Conservation (phyloP, 2,113 vertebrate species). For the Athene cunicularia region DNA sequence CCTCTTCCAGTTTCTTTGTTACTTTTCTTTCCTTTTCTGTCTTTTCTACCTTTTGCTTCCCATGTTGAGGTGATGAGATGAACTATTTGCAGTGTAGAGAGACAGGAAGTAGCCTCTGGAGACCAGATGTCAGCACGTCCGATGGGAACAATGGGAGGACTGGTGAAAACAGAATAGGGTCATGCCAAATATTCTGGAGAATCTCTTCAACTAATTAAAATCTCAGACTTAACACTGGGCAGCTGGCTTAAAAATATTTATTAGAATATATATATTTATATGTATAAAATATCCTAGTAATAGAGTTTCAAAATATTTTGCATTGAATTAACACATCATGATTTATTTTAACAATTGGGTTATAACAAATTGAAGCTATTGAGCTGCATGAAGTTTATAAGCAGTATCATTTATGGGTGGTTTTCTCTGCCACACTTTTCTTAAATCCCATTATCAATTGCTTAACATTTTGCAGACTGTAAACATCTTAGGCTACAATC, state of each 20-base stretch:
- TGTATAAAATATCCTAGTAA: background rate
- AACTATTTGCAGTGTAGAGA: background rate
- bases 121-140: background rate
- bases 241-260: background rate
- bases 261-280: background rate
- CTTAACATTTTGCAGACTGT: background rate
- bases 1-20: background rate
- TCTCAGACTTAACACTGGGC: background rate
- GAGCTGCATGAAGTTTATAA: background rate
- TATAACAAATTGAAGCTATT: background rate
- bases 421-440: background rate
- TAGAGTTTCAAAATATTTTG: background rate
- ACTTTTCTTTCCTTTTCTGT: background rate
- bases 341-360: background rate
- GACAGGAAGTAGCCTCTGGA: slow-evolving; percentile 1
- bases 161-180: background rate
- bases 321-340: background rate
- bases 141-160: background rate
- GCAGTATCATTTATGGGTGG: background rate
- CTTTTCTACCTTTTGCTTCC: background rate
- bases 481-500: background rate
- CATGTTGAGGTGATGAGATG: background rate
- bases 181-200: background rate
- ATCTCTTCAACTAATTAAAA: background rate
- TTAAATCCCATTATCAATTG: background rate